A percentile compares a stretch with the other conserved stretches of the same genome.
Evolutionary conservation across 2,113 vertebrate species (phyloP).

Genomic region (Neopipo cinnamomea): DNA sequence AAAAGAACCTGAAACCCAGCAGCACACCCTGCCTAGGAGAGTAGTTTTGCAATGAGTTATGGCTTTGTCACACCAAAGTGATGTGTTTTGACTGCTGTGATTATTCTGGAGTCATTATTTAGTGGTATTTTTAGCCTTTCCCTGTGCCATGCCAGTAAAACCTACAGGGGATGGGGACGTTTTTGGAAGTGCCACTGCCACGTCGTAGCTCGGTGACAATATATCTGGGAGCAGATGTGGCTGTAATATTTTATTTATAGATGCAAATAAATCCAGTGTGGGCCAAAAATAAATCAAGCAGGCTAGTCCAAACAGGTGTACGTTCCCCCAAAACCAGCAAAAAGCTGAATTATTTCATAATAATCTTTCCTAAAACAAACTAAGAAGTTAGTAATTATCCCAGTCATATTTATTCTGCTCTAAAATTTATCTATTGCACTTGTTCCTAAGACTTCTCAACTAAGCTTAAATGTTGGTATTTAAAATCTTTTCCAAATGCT

Average conservation of each 20-base stretch:
- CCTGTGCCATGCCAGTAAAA: accelerated
- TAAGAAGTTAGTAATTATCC: not conserved
- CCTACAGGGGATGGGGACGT: not conserved
- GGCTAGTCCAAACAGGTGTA: not conserved
- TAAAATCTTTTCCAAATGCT: not conserved
- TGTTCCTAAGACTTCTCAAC: not conserved
- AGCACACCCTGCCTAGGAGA: not conserved
- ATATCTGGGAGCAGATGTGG: not conserved
- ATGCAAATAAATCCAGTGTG: not conserved
- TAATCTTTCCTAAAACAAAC: not conserved
- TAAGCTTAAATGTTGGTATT: not conserved
- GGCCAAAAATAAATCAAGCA: not conserved
- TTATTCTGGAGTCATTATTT: not conserved
- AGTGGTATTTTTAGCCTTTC: not conserved
- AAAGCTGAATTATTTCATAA: not conserved
- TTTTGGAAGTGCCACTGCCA: not conserved
- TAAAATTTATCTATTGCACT: not conserved
- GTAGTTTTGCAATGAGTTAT: not conserved
- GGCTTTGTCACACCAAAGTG: not conserved
- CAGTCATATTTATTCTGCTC: not conserved
- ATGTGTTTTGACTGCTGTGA: not conserved
- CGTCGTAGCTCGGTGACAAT: not conserved
- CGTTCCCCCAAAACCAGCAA: not conserved
- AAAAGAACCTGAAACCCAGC: not conserved
- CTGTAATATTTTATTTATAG: not conserved